Base-by-base conservation (phyloP, 2,888 invertebrate species). In the Glaucopsyche alexis region DNA sequence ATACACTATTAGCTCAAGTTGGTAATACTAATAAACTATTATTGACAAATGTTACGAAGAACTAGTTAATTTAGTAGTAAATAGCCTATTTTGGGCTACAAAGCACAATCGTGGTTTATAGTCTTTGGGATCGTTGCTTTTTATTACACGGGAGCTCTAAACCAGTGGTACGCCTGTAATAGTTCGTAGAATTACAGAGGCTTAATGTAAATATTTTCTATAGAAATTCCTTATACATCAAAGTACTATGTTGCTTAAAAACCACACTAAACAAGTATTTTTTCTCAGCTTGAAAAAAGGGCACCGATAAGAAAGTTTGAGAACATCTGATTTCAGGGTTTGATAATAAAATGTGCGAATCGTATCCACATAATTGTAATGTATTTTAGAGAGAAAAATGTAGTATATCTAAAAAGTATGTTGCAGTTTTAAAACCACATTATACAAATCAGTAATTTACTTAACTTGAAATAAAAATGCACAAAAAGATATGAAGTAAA, bases 31-130 rank as follows among this genome's bases (percentile, higher is more conserved):
- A 76, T 78, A 78, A 77, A 77, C 76, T 80, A 75, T 78, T 76
- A 77, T 76, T 78, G 76, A 78, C 77, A 77, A 77, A 77, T 74
- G 72, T 74, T 78, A 79, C 79, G 71, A 78, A 77, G 81, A 81
- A 80, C 78, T 79, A 71, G 80, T 85, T 83, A 82, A 81, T 84
- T 81, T 80, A 78, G 77, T 77, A 79, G 78, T 78, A 77, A 81
- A 82, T 83, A 78, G 77, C 81, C 80, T 83, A 82, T 84, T 86
- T 81, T 73, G 71, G 71, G 74, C 70, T 72, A 73, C 76, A 72
- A 75, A 77, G 76, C 78, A 77, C 75, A 77, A 78, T 79, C 76
- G 77, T 80, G 81, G 81, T 82, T 80, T 80, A 75, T 75, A 78
- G 77, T 77, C 75, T 81, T 80, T 77, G 78, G 76, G 78, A 78